phyloP scores from a whole-genome alignment of 2,888 invertebrate genomes.

The Agrochola lychnidis region DNA sequence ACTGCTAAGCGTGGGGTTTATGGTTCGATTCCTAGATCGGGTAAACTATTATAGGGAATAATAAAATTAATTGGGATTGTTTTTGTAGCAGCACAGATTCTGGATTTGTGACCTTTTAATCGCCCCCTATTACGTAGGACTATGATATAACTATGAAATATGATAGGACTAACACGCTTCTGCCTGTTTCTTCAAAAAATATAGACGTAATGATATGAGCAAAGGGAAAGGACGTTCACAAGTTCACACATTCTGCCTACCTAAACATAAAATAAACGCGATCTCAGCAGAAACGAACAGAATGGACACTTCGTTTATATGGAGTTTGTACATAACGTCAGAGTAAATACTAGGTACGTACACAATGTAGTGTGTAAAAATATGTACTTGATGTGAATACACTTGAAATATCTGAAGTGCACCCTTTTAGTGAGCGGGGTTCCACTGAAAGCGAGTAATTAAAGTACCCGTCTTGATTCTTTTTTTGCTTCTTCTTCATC shows the following conservation, averaged over 20 bases:
- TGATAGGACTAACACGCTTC: background rate
- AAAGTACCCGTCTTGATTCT: background rate
- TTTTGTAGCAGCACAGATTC: background rate
- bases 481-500: background rate
- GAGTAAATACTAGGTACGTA: slow-evolving; percentile 27
- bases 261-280: slow-evolving; percentile 32
- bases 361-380: slow-evolving; percentile 35
- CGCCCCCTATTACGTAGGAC: background rate
- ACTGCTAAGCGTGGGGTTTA: too few species aligned
- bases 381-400: slow-evolving; percentile 51
- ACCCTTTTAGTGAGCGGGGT: slow-evolving; percentile 62
- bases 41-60: too few species aligned
- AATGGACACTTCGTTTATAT: slow-evolving; percentile 14
- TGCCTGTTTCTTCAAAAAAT: background rate
- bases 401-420: slow-evolving; percentile 59
- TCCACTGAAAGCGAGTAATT: slow-evolving; percentile 22
- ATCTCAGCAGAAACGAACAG: slow-evolving; percentile 21
- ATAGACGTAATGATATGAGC: background rate
- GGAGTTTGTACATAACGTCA: slow-evolving; percentile 22
- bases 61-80: background rate
- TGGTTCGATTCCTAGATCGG: background rate
- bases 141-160: background rate
- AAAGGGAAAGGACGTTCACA: background rate
- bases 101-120: background rate
- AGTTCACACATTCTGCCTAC: slow-evolving; percentile 1